Percentiles rank a stretch among this genome's conserved stretches.
Evolutionary conservation across 2,888 invertebrate species (phyloP).

Genomic region (Norana najaformis): DNA sequence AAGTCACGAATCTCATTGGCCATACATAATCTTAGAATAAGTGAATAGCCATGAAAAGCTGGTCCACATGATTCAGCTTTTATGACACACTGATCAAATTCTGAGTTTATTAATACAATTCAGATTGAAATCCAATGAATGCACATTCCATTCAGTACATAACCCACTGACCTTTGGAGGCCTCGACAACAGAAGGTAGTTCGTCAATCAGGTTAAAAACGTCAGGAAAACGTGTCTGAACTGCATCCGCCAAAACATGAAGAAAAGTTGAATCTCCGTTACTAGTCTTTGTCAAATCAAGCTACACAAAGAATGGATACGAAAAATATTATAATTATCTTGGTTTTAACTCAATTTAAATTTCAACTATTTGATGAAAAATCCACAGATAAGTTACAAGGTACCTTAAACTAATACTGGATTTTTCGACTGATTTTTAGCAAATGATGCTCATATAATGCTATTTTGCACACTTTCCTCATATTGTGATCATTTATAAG

Average conservation of each 20-base stretch:
- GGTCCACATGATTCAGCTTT: not conserved
- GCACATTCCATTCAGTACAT: not conserved
- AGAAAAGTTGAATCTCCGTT: conserved; percentile 60
- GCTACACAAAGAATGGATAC: conserved; percentile 44
- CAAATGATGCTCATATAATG: too few species aligned
- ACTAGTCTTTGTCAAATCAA: conserved; percentile 60
- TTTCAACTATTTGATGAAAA: not conserved
- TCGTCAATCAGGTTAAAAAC: conserved; percentile 54
- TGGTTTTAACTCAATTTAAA: not conserved
- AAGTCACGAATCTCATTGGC: too few species aligned
- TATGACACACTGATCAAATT: not conserved
- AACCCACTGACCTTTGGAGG: conserved; percentile 53
- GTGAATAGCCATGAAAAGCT: too few species aligned
- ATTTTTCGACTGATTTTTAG: not conserved
- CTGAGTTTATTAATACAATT: not conserved
- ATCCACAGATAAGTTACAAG: not conserved
- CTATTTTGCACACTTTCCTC: too few species aligned
- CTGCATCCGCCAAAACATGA: conserved; percentile 58
- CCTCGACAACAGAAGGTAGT: conserved; percentile 52
- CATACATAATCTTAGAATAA: too few species aligned
- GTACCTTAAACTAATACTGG: not conserved
- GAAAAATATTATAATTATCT: too few species aligned
- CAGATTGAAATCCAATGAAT: not conserved
- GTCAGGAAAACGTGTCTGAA: conserved; percentile 55
- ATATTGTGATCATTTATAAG: too few species aligned